Evolutionary conservation across 2,888 invertebrate genomes (phyloP), one percentile per base, ranked within the genome.

Genomic region (Tenodera sinensis): DNA sequence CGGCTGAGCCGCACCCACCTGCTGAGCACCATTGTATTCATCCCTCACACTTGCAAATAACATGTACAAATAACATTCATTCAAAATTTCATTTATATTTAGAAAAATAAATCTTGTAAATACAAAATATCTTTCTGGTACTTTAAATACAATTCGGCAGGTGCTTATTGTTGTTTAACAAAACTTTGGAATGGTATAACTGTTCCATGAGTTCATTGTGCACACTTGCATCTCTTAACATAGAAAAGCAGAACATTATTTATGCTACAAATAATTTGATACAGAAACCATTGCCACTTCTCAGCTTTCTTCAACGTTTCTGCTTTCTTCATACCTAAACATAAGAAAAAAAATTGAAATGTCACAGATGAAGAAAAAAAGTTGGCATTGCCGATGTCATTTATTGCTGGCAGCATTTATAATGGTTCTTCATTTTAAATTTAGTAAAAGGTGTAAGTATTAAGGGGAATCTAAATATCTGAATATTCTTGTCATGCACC

Each of bases 1-100:
- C 42, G 88, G 82, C 47, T 81, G 34, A 42, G 28, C 85, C 20
- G 54, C 54, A 71, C 71, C 85, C 82, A 89, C 87, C 89, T 90
- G 89, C 15, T 28, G 85, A 83, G 54, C 54, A 71, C 20, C 54
- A 71, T 71, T 71, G 54, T 71, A 71, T 71, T 71, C 54, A 71
- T 71, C 54, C 54, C 54, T 71, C 54, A 71, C 27, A 47, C 47
- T 47, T 85, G 47, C 85, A 85, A 30, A 71, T 71, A 87, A 87
- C 25, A 54, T 87, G 30, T 84, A 84, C 8, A 12, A 54, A 85
- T 34, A 42, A 34, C 8, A 34, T n/a, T 15, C 47, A 47, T 20
- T 47, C 25, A 15, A 47, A 54, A 85, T n/a, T 85, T 28, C 54
- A 85, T 71, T 71, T 71, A 71, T 71, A 71, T 71, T 71, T 71